Evolutionary conservation across 2,888 invertebrate species (phyloP), one percentile per base, ranked within the genome.

Genomic region (Dione juno): DNA sequence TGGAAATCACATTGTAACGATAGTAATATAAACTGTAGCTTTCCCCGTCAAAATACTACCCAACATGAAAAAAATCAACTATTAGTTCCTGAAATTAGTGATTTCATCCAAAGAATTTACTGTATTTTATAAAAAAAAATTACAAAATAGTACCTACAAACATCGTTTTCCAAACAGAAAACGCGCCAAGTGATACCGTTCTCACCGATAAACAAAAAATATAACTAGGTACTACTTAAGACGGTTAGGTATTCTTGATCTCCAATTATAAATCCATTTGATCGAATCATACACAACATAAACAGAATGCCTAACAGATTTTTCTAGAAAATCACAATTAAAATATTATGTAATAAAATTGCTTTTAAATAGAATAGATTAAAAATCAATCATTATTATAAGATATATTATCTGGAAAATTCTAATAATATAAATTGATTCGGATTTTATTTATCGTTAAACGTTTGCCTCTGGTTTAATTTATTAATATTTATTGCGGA

Each of bases 181-280:
- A 3, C 14, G 21, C 19, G 1, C 11, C 16, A 40, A 14, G 16
- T 1, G 9, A 57, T 59, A 41, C 6, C 2, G 14, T 59, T 14
- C 43, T 13, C 2, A n/a, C n/a, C 14, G n/a, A n/a, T n/a, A n/a
- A n/a, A n/a, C n/a, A 10, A 19, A 40, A 57, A 37, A 16, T 7
- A 41, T 41, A 9, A n/a, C 10, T 43, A n/a, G 5, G 1, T 57
- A 37, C 37, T 16, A 37, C 0, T 57, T 37, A 16, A 37, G 11
- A 57, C 9, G 21, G 37, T 57, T 11, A 37, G 54, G 0, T 6
- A 57, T 57, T 57, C 21, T 61, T 45, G n/a, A n/a, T n/a, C 10
- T n/a, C 28, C n/a, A 61, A 61, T 28, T 61, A 61, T 61, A n/a
- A n/a, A 59, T 28, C 43, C 28, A 61, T 61, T 61, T 61, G 61